Conservation (phyloP, 2,888 invertebrate genomes). For the Theodoxus fluviatilis region DNA sequence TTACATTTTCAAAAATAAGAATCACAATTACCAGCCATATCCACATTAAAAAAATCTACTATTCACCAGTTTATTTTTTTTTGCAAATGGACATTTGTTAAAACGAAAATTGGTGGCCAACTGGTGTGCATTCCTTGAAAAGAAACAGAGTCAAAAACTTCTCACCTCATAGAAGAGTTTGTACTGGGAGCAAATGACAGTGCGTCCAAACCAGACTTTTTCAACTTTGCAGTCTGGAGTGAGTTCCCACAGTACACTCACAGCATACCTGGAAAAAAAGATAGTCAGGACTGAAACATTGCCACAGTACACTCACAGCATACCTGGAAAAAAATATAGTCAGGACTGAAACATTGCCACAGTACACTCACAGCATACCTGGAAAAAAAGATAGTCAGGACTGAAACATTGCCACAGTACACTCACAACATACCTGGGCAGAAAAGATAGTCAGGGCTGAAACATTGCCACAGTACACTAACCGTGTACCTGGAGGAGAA, state of each 20-base stretch:
- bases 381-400: conserved; percentile 18
- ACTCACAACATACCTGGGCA: conserved; percentile 62
- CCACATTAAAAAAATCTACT: no score
- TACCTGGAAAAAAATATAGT: conserved; percentile 44
- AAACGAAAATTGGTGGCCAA: no score
- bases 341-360: conserved; percentile 49
- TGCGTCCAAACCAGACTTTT: conserved; percentile 53
- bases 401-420: conserved; percentile 60
- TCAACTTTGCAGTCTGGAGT: conserved; percentile 49
- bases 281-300: conserved; percentile 26
- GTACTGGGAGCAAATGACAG: conserved; percentile 52
- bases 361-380: conserved; percentile 65
- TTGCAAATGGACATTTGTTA: no score
- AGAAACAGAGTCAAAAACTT: no score
- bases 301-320: conserved; percentile 65
- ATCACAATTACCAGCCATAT: no score
- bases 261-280: conserved; percentile 56
- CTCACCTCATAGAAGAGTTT: conserved; percentile 60
- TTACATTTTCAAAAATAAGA: no score
- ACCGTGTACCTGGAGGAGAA: conserved; percentile 58
- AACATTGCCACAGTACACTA: conserved; percentile 63
- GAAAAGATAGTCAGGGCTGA: conserved; percentile 3
- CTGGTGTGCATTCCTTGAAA: no score
- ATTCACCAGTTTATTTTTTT: no score
- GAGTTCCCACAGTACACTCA: conserved; percentile 63